Percentiles rank a stretch among this genome's conserved stretches.
These are phyloP conservation scores for Acanthococcus lagerstroemiae DNA, from an alignment of 2,888 invertebrate genomes.

Conservation along the genomic window DNA sequence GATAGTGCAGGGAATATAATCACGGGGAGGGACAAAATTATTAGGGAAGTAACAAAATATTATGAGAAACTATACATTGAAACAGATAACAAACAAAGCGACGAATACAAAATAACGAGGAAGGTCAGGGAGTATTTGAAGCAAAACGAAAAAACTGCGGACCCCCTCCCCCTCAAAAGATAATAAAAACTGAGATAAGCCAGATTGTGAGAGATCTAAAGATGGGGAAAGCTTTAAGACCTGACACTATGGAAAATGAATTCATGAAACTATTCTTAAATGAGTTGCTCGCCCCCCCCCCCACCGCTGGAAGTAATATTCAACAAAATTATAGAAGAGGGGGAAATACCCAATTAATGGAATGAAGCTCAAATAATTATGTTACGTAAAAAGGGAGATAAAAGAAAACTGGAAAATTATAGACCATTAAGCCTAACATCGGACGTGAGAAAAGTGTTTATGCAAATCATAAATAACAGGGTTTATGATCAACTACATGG, in stretches of 20 bases:
- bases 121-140: background rate
- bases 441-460: too few relatives aligned
- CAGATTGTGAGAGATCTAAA: background rate
- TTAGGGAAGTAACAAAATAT: background rate
- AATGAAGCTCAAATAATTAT: too few relatives aligned
- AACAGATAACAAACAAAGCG: background rate
- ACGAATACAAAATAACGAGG: background rate
- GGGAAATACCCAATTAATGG: too few relatives aligned
- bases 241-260: background rate
- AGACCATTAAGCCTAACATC: too few relatives aligned
- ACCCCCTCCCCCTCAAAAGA: too few relatives aligned
- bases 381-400: too few relatives aligned
- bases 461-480: too few relatives aligned
- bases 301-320: too few relatives aligned
- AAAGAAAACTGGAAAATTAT: too few relatives aligned
- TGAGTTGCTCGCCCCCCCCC: too few relatives aligned
- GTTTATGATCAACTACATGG: too few relatives aligned
- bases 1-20: background rate
- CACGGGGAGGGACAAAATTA: background rate
- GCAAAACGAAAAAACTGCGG: background rate
- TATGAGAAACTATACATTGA: background rate
- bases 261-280: background rate
- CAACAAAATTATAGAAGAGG: too few relatives aligned
- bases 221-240: background rate
- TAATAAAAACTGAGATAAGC: background rate